A percentile compares a stretch with the other conserved stretches of the same genome.
Evolutionary conservation across 2,113 vertebrate genomes (phyloP).

Genomic region (Fregetta grallaria): DNA sequence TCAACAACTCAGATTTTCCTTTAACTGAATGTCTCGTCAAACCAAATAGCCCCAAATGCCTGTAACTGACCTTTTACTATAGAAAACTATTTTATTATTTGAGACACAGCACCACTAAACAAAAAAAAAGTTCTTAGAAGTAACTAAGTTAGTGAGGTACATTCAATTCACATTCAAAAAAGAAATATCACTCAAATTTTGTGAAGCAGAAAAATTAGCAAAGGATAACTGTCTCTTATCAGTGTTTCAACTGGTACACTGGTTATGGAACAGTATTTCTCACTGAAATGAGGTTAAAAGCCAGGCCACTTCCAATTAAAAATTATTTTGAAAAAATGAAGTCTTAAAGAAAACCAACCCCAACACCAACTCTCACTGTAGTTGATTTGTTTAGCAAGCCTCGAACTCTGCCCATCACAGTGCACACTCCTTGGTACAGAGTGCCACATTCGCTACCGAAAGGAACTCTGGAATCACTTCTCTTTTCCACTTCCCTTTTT

Average conservation of each 20-base stretch:
- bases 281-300: background rate
- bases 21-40: background rate
- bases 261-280: background rate
- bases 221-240: background rate
- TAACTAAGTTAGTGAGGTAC: background rate
- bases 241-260: background rate
- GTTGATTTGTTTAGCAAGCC: background rate
- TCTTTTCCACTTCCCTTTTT: constrained; percentile 9
- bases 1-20: background rate
- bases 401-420: background rate
- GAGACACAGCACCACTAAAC: background rate
- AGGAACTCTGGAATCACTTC: background rate
- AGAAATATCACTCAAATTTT: background rate
- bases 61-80: background rate
- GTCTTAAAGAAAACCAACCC: background rate
- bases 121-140: background rate
- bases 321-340: background rate
- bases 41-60: background rate
- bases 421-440: background rate
- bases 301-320: background rate
- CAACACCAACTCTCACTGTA: background rate
- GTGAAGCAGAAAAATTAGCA: background rate
- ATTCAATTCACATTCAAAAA: background rate
- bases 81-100: background rate
- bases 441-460: background rate